Percentiles rank a stretch among this genome's conserved stretches.
Conservation (phyloP, 2,113 vertebrate species). For the Brachyhypopomus occidentalis region DNA sequence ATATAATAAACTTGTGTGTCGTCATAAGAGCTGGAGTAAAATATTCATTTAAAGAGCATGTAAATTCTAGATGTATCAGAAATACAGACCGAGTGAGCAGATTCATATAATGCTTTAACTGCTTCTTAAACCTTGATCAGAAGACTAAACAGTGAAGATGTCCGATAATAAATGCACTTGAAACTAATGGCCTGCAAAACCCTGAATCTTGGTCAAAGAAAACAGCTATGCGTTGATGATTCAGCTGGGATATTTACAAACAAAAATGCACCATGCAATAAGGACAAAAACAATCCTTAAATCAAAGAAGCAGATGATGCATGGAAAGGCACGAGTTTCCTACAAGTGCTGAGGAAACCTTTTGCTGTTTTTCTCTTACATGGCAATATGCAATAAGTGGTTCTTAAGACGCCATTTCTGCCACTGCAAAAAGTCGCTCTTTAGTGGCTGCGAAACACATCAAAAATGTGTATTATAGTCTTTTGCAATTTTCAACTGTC, state of each 20-base stretch:
- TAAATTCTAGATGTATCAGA: too few species aligned
- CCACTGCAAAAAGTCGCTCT: neutral
- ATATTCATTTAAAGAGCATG: too few species aligned
- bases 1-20: neutral
- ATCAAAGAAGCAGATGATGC: slow-evolving; percentile 16
- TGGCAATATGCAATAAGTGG: slow-evolving; percentile 7
- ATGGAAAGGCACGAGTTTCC: slow-evolving; percentile 20
- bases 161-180: too few species aligned
- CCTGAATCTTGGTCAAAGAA: slow-evolving; percentile 4
- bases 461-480: neutral
- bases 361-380: neutral
- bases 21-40: too few species aligned
- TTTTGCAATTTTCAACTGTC: neutral
- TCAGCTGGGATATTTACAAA: neutral
- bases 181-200: neutral
- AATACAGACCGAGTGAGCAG: too few species aligned
- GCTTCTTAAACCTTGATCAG: too few species aligned
- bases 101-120: too few species aligned
- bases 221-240: neutral
- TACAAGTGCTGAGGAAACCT: neutral
- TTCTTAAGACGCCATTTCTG: neutral
- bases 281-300: neutral
- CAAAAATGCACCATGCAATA: neutral
- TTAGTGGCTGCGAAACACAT: neutral
- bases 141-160: too few species aligned